Conservation (phyloP, 2,797 vertebrate genomes). For the Falco biarmicus region DNA sequence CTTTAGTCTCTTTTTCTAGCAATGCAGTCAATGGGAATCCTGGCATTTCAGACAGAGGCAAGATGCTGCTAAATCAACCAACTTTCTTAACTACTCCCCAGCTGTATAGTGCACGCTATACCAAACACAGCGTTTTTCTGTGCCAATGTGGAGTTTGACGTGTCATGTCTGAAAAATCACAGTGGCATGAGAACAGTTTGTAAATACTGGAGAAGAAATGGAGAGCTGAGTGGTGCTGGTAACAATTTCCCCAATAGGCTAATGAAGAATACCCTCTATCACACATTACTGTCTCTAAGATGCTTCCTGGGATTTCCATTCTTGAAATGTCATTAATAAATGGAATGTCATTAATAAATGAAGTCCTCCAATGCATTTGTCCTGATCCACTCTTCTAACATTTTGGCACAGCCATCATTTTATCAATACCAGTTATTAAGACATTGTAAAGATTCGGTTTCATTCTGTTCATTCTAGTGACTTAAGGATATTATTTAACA, state of each 20-base stretch:
- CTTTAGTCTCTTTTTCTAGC: not conserved
- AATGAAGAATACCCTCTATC: not conserved
- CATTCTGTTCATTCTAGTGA: not conserved
- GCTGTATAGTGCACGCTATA: not conserved
- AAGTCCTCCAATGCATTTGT: not conserved
- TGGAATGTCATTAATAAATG: too few species aligned
- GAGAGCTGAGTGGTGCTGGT: not conserved
- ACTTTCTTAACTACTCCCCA: not conserved
- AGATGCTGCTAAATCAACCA: not conserved
- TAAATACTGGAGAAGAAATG: not conserved
- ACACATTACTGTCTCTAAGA: not conserved
- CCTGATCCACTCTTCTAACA: not conserved
- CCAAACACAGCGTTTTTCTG: not conserved
- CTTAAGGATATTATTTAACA: not conserved
- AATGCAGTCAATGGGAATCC: not conserved
- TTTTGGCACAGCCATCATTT: not conserved
- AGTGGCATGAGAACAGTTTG: not conserved
- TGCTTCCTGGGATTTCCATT: not conserved
- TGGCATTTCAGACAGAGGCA: not conserved
- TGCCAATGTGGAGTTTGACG: not conserved
- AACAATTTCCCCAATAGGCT: not conserved
- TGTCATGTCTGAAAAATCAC: not conserved
- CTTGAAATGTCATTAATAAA: not conserved
- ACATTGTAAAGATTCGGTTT: not conserved
- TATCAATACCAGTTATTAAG: not conserved